phyloP scores from a whole-genome alignment of 2,113 vertebrate species.

The Poeciliopsis turrubarensis region DNA sequence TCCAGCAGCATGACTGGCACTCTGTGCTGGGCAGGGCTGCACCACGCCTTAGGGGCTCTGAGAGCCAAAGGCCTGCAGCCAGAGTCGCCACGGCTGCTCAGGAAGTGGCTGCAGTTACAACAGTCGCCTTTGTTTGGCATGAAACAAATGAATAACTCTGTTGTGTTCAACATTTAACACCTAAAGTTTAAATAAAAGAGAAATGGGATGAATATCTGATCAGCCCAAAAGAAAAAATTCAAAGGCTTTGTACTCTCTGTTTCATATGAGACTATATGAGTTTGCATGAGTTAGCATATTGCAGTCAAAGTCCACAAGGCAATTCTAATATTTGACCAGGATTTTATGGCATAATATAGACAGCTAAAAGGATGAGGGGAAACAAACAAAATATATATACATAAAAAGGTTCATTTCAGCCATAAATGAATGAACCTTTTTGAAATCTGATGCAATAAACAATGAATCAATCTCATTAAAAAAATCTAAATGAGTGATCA shows the following conservation, averaged over 20 bases:
- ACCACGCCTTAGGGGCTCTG: conserved; percentile 20
- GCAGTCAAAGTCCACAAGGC: conserved; percentile 56
- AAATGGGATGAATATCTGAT: conserved; percentile 5
- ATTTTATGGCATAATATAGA: neutral
- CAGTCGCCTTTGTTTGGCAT: neutral
- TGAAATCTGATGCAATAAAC: too few species aligned
- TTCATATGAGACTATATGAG: neutral
- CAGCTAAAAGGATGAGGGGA: neutral
- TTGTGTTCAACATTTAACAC: conserved; percentile 16
- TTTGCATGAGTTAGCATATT: neutral
- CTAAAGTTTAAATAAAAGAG: conserved; percentile 2
- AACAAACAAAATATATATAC: too few species aligned
- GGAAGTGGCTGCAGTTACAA: conserved; percentile 24
- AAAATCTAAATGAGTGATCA: too few species aligned
- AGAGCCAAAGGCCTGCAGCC: conserved; percentile 24
- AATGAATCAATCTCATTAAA: too few species aligned
- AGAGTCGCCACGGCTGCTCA: conserved; percentile 33
- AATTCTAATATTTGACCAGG: conserved; percentile 57
- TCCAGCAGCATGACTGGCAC: conserved; percentile 54
- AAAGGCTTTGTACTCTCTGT: conserved; percentile 29
- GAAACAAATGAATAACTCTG: conserved; percentile 31
- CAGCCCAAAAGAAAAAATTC: neutral
- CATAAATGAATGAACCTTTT: too few species aligned
- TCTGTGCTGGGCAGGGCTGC: conserved; percentile 47
- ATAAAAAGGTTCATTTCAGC: neutral